Base-by-base conservation (phyloP, 2,113 vertebrate species). In the Neotoma lepida region DNA sequence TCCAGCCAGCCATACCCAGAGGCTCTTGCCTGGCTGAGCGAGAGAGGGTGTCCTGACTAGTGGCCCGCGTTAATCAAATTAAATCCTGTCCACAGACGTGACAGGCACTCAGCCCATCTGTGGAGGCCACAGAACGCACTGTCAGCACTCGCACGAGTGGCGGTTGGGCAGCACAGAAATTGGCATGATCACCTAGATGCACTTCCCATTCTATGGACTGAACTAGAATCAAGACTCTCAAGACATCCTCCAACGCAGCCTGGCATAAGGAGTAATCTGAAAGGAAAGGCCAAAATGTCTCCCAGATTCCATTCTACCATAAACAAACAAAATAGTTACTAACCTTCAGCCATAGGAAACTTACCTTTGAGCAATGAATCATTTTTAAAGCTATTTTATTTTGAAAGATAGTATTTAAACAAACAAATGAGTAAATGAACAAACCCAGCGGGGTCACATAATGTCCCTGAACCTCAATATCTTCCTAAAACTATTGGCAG, bases 51-150 rank as follows among this genome's bases (percentile, higher is more conserved):
- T 94, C 95, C 90, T 96, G 95, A 93, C 63, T 63, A 90, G 90
- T 91, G 93, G 97, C 95, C 96, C 96, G 94, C 26, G 20, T 94
- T 97, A 90, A 97, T 95, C 95, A 97, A 96, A 96, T 95, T 73
- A 91, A 76, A 93, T 85, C 91, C 93, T 30, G 7, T 94, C 94
- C 91, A 82, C 81, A 96, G 94, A 92, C 8, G 26, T 80, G 96
- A 95, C 88, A 91, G 93, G 92, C 84, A 44, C 89, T 35, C 91
- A 44, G 90, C 64, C 97, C 89, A 88, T 93, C 84, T 51, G 13
- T 18, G 68, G 91, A 95, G 95, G 64, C 70, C 89, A 30, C 84
- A 86, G 94, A 96, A 56, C 71, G 89, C 95, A 92, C 7, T 0
- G 85, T 95, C 96, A 95, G 89, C 93, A 49, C 73, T 89, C 1